Conservation (phyloP, 2,888 invertebrate genomes). For the Unio pictorum region DNA sequence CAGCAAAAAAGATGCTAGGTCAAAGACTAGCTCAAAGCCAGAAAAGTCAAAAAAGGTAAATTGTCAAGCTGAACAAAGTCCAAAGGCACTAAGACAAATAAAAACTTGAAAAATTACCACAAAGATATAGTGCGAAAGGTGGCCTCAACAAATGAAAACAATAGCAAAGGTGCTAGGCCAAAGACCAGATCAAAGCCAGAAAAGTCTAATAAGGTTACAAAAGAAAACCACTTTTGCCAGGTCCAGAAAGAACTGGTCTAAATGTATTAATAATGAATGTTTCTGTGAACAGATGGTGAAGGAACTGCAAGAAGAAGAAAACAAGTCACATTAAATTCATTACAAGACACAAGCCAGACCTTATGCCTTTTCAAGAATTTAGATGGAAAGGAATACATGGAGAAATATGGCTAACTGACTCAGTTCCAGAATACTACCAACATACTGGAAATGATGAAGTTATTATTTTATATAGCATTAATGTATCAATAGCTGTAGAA, state of each 20-base stretch:
- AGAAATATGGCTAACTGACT: conserved; percentile 13
- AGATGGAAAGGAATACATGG: conserved; percentile 13
- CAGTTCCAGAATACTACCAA: conserved; percentile 15
- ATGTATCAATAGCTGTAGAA: conserved; percentile 9
- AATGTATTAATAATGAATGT: conserved; percentile 22
- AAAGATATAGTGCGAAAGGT: too few relatives aligned
- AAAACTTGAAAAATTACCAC: too few relatives aligned
- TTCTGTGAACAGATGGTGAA: conserved; percentile 5
- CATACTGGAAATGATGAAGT: conserved; percentile 18
- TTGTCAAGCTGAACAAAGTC: too few relatives aligned
- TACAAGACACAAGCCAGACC: conserved; percentile 8
- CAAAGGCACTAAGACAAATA: too few relatives aligned
- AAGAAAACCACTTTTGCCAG: too few relatives aligned
- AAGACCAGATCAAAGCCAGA: too few relatives aligned
- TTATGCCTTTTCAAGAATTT: conserved; percentile 26
- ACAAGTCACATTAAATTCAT: conserved; percentile 14
- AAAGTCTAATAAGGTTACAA: too few relatives aligned
- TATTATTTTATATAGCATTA: conserved; percentile 15
- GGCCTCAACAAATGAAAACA: too few relatives aligned
- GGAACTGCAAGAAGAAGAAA: conserved; percentile 12
- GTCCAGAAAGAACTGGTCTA: not conserved
- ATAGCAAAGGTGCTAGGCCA: too few relatives aligned
- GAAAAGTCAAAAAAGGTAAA: too few relatives aligned
- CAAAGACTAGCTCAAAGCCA: too few relatives aligned
- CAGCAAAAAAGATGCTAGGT: too few relatives aligned